Evolutionary conservation across 2,113 vertebrate genomes (phyloP), one percentile per base, ranked within the genome.

Genomic region (rat (Rattus norvegicus)): DNA sequence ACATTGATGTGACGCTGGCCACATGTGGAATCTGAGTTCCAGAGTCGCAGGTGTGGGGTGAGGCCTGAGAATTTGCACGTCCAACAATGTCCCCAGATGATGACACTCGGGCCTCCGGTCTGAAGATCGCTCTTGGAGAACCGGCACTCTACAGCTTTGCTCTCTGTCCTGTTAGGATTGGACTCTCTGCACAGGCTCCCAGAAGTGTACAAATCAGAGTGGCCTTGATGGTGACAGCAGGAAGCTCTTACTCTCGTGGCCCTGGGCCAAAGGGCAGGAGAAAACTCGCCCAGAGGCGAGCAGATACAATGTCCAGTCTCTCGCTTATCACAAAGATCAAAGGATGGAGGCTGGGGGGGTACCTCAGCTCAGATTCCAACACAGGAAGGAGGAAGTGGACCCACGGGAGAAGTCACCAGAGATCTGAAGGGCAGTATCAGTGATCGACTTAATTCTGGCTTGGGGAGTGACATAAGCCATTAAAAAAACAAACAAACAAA

Each of bases 381-480:
- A 12, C 2, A 28, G 84, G 95, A 95, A 69, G 43, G 67, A 93
- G 30, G 39, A 70, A 83, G 88, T 19, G 11, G 13, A 54, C 90
- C 92, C 69, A 65, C 24, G 72, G 79, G 61, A 95, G 90, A 92
- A 79, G 49, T 70, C 24, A 83, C 85, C 10, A 54, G 91, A 63
- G 77, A 73, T 93, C 36, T 90, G 72, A 83, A 79, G 67, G 49
- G 61, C 43, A 79, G 24, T 56, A 47, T 94, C 43, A 24, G 52
- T 61, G 43, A 81, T 90, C 73, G 92, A 28, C 39, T 90, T 89
- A 47, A 84, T 90, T 97, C 94, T 90, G 63, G 72, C 80, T 97
- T 96, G 75, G 84, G 80, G 94, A 92, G 49, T 75, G 76, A 94
- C 43, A 59, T 73, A 56, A 28, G 17, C 67, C 33, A 33, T 81